Conservation (phyloP, 2,888 invertebrate genomes). For the Polylopha cassiicola region DNA sequence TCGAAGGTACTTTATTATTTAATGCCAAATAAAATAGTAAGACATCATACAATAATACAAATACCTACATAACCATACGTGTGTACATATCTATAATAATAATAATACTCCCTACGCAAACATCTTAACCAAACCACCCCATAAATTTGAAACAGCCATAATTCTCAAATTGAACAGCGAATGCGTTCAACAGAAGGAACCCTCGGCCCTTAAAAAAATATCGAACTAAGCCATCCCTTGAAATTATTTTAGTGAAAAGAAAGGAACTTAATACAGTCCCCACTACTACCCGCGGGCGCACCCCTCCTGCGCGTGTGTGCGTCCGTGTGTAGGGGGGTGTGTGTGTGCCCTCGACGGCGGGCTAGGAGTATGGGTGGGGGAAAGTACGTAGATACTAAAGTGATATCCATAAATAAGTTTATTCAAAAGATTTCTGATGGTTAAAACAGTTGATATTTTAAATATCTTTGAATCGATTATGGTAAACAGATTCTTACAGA, state of each 20-base stretch:
- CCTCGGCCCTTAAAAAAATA: constrained; percentile 70
- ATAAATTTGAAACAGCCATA: constrained; percentile 48
- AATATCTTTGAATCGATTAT: too few species aligned
- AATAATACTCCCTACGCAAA: constrained; percentile 18
- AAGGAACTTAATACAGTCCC: constrained; percentile 78
- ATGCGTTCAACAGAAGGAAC: constrained; percentile 61
- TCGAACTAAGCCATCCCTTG: constrained; percentile 76
- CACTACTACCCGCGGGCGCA: constrained; percentile 66
- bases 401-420: too few species aligned
- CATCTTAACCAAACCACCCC: constrained; percentile 35
- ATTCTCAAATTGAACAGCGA: constrained; percentile 62
- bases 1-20: too few species aligned
- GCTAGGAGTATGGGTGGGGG: constrained; percentile 44
- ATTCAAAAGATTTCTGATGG: too few species aligned
- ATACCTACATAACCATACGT: constrained; percentile 14
- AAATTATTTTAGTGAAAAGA: constrained; percentile 78
- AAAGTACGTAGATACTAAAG: constrained; percentile 35
- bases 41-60: constrained; percentile 5
- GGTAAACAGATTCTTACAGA: too few species aligned
- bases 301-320: constrained; percentile 45
- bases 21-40: too few species aligned
- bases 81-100: neutral
- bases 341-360: constrained; percentile 65
- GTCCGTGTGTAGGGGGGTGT: constrained; percentile 42
- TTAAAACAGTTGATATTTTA: too few species aligned